phyloP scores from a whole-genome alignment of 2,113 vertebrate genomes.

The Lutjanus erythropterus region DNA sequence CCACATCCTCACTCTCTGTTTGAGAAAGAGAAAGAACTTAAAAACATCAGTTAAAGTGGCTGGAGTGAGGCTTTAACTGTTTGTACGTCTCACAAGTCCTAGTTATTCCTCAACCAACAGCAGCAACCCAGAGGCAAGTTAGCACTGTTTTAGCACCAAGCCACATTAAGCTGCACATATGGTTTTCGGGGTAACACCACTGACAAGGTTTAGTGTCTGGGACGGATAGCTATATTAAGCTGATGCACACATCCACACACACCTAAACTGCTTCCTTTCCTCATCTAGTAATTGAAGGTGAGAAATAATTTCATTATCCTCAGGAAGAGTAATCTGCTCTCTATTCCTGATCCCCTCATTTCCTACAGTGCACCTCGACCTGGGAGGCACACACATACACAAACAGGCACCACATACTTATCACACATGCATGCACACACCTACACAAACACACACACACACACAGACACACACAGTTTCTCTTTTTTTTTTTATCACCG shows the following conservation, averaged over 20 bases:
- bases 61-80: neutral
- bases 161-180: slow-evolving; percentile 30
- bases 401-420: slow-evolving; percentile 55
- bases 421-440: slow-evolving; percentile 45
- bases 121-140: neutral
- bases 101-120: neutral
- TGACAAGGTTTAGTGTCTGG: slow-evolving; percentile 42
- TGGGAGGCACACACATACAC: slow-evolving; percentile 57
- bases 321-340: slow-evolving; percentile 84
- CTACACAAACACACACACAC: slow-evolving; percentile 18
- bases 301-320: slow-evolving; percentile 88
- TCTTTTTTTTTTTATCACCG: slow-evolving; percentile 61
- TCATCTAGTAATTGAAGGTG: slow-evolving; percentile 88
- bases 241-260: slow-evolving; percentile 35
- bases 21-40: no score
- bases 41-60: no score
- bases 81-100: neutral
- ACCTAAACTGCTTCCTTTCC: slow-evolving; percentile 59
- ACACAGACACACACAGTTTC: neutral
- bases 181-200: slow-evolving; percentile 45
- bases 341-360: slow-evolving; percentile 85
- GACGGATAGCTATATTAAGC: slow-evolving; percentile 52
- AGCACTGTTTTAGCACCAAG: neutral
- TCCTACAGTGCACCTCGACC: slow-evolving; percentile 84
- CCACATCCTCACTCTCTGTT: no score